Conservation (phyloP, 2,113 vertebrate genomes). For the Bufo gargarizans region DNA sequence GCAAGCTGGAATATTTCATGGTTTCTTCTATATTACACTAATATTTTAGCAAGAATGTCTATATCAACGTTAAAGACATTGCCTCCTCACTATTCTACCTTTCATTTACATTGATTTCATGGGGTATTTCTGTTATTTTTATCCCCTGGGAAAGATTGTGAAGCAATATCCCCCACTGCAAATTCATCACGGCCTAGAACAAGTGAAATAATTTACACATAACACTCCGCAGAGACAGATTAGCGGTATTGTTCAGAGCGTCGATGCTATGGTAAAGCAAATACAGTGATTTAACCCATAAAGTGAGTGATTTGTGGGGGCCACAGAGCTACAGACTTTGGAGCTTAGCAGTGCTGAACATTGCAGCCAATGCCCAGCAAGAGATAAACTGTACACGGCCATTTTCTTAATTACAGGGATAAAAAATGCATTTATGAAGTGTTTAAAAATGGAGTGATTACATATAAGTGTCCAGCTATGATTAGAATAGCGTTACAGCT, state of each 20-base stretch:
- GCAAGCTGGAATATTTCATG: neutral
- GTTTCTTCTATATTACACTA: neutral
- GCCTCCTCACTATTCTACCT: neutral
- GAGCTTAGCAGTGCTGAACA: slow-evolving; percentile 5
- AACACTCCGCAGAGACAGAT: slow-evolving; percentile 58
- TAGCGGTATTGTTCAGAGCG: slow-evolving; percentile 57
- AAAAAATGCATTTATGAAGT: slow-evolving; percentile 49
- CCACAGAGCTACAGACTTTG: slow-evolving; percentile 19
- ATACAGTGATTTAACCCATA: slow-evolving; percentile 54
- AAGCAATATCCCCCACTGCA: slow-evolving; percentile 37
- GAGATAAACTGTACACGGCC: slow-evolving; percentile 33
- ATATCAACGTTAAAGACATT: neutral
- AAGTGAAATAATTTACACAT: slow-evolving; percentile 59
- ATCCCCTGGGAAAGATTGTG: slow-evolving; percentile 32
- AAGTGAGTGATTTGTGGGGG: slow-evolving; percentile 43
- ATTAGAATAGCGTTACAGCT: slow-evolving; percentile 33
- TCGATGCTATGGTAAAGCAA: slow-evolving; percentile 49
- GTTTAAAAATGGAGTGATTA: slow-evolving; percentile 48
- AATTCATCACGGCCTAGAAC: slow-evolving; percentile 47
- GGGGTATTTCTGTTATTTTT: slow-evolving; percentile 48
- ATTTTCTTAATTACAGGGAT: slow-evolving; percentile 51
- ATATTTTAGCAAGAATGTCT: neutral
- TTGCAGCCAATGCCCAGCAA: slow-evolving; percentile 35
- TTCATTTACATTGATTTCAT: slow-evolving; percentile 46
- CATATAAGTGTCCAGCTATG: slow-evolving; percentile 41